Evolutionary conservation across 2,888 invertebrate genomes (phyloP), one percentile per base, ranked within the genome.

Genomic region (Poecilobothrus nobilitatus): DNA sequence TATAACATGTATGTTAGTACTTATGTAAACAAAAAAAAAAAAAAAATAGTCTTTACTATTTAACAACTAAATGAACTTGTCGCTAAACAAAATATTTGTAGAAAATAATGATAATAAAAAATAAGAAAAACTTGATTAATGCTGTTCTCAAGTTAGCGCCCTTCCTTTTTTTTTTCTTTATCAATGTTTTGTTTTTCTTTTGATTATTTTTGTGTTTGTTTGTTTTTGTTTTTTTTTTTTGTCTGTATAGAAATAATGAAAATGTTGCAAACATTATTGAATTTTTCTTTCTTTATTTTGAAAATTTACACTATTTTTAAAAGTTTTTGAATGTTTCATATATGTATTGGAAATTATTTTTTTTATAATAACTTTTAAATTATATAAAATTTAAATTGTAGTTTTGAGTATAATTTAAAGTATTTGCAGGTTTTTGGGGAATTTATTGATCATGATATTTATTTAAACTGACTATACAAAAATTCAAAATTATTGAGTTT

Each of bases 61-160:
- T 53, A 53, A 53, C 53, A 53, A 53, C 53, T 53, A 53, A 53
- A 53, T 53, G 53, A 53, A 53, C 53, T 53, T 53, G 53, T 53
- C 53, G n/a, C 53, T 53, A 53, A 53, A 53, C 18, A 15, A 18
- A 53, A 53, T 53, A 18, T 53, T 53, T 53, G 53, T 53, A 15
- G 53, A 18, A 53, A 53, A 53, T 15, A 53, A n/a, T 53, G 53
- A 8, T 37, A 37, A 37, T 37, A 37, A 37, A 37, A 37, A 18
- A 53, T 53, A 18, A 53, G 18, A 18, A 53, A 53, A 53, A 53
- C 53, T 53, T 53, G 53, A 53, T 53, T 53, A 53, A 53, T 53
- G 18, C 53, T 53, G 53, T 53, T 53, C 53, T 53, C 53, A 53
- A 53, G 53, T 53, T 53, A 53, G 53, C 53, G 53, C 53, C 53